Evolutionary conservation across 2,888 invertebrate species (phyloP), one percentile per base, ranked within the genome.

Genomic region (Amphiduros pacificus): DNA sequence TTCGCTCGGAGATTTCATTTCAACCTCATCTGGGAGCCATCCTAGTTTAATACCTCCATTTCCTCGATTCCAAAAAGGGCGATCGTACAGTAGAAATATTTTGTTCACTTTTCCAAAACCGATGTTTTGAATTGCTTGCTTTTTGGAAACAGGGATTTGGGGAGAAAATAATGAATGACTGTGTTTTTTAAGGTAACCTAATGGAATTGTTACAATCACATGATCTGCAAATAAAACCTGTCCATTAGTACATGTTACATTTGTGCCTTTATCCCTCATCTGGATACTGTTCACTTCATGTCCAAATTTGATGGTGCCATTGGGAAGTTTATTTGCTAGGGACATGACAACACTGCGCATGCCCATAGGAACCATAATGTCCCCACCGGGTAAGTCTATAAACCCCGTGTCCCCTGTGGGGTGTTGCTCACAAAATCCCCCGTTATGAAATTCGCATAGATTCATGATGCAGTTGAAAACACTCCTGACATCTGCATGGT

Each of bases 71-170:
- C 89, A 89, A 73, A 91, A 90, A 0, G 91, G 90, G 65, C 87
- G 86, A 2, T 88, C 85, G 75, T 90, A 92, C 76, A 90, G 89
- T 20, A 92, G 81, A 78, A 90, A 91, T 60, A 92, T 85, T 83
- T 91, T 91, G 71, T 91, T 88, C 4, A 90, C 89, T 61, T 87
- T 86, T 2, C 92, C 92, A 75, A 86, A 91, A 2, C 91, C 90
- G 62, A 90, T 79, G 74, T 78, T 77, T 22, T 85, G 73, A 32
- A 92, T 90, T 0, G 91, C 90, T 71, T 86, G 87, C 65, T 89
- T 82, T 82, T 92, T 92, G 51, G 86, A 86, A 1, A 84, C 77
- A 14, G 62, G 57, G 22, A 62, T 27, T 14, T n/a, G 1, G 17
- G 57, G 62, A 11, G n/a, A 14, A 41, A 62, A 62, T 11, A 57